These are phyloP conservation scores for Leucophenga montana DNA, from an alignment of 2,888 invertebrate genomes.

Conservation along the genomic window DNA sequence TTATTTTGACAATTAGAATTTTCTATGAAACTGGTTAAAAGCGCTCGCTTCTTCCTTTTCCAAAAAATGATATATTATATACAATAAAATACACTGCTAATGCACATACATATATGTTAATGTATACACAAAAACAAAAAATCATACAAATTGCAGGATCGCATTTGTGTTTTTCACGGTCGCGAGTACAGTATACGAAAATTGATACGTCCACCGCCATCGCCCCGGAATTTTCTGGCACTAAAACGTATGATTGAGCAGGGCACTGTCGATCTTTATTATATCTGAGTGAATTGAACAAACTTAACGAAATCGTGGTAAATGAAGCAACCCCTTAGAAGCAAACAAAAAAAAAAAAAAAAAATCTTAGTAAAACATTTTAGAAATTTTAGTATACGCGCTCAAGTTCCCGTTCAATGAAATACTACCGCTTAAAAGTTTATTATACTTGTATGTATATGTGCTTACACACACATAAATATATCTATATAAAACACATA, in stretches of 20 bases:
- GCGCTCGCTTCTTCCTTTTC: too few relatives aligned
- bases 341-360: not conserved
- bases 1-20: too few relatives aligned
- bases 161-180: constrained; percentile 66
- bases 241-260: constrained; percentile 70
- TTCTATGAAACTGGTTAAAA: too few relatives aligned
- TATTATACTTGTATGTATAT: constrained; percentile 26
- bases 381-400: not conserved
- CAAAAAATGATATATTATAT: too few relatives aligned
- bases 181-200: constrained; percentile 65
- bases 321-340: constrained; percentile 33
- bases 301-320: constrained; percentile 25
- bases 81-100: too few relatives aligned
- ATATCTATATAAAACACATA: not conserved
- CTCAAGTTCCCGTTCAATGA: not conserved
- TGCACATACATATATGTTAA: constrained; percentile 17
- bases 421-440: constrained; percentile 1
- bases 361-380: too few relatives aligned
- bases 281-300: constrained; percentile 54
- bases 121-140: constrained; percentile 3
- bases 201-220: constrained; percentile 68
- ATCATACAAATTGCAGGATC: constrained; percentile 63
- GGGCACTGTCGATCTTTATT: constrained; percentile 65
- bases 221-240: constrained; percentile 66
- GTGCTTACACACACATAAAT: constrained; percentile 1